Percentiles rank a stretch among this genome's conserved stretches.
Evolutionary conservation across 2,113 vertebrate species (phyloP).

Genomic region (Tragelaphus scriptus): DNA sequence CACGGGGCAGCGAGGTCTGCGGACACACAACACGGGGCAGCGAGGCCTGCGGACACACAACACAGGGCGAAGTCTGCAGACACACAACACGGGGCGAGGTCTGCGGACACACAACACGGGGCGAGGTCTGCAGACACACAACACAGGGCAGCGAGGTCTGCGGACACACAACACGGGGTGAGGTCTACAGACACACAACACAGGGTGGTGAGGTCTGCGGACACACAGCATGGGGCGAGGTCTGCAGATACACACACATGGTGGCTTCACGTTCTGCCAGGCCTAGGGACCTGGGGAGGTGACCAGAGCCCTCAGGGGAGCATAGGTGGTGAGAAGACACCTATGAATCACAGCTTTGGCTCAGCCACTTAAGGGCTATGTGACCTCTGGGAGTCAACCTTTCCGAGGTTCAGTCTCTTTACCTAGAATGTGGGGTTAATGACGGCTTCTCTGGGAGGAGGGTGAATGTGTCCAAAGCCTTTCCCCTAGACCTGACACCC

Average conservation of each 20-base stretch:
- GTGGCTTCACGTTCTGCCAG: fast-evolving
- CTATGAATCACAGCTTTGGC: not conserved
- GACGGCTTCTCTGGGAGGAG: not conserved
- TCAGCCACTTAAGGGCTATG: not conserved
- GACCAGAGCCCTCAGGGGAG: not conserved
- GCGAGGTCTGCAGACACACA: too few relatives aligned
- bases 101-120: slow-evolving; percentile 68
- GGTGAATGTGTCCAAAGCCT: not conserved
- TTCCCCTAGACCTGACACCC: not conserved
- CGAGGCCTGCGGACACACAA: slow-evolving; percentile 78
- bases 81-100: slow-evolving; percentile 74
- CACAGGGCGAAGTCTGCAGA: not conserved
- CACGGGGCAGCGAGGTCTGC: too few relatives aligned
- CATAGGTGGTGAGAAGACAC: not conserved
- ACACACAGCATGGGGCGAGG: not conserved
- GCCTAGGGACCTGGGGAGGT: not conserved
- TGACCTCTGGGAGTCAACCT: not conserved
- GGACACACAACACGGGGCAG: slow-evolving; percentile 45
- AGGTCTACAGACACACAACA: not conserved
- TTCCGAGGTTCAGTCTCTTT: not conserved
- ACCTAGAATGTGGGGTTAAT: not conserved
- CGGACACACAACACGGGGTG: too few relatives aligned
- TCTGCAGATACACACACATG: not conserved
- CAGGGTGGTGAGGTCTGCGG: slow-evolving; percentile 81
- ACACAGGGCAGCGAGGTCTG: too few relatives aligned